phyloP scores from a whole-genome alignment of 2,888 invertebrate genomes.

The Folsomia manolachei region DNA sequence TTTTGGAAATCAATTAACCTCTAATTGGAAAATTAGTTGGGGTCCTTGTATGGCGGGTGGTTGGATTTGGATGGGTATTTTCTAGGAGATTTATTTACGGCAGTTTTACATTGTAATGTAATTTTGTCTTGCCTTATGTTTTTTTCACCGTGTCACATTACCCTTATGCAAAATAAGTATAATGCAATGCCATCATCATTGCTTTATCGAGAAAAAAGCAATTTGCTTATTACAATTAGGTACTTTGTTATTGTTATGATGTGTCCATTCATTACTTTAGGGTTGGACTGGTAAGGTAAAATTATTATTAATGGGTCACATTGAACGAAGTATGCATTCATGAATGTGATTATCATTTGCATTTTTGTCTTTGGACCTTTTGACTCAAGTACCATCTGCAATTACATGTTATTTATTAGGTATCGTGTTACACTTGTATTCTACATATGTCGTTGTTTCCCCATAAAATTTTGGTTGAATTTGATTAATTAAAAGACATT shows the following conservation, averaged over 20 bases:
- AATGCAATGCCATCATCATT: neutral
- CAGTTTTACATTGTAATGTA: no score
- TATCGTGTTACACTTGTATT: neutral
- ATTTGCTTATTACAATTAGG: neutral
- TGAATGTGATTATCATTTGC: neutral
- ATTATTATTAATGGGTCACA: neutral
- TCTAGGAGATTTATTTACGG: constrained; percentile 26
- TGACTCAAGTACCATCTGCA: neutral
- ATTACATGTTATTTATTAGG: neutral
- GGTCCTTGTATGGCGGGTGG: constrained; percentile 34
- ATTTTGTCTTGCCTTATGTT: no score
- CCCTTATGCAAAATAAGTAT: no score
- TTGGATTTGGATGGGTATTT: constrained; percentile 21
- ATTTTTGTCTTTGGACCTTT: no score
- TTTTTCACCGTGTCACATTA: no score
- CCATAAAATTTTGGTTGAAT: neutral
- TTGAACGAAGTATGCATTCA: no score
- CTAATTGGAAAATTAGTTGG: constrained; percentile 42
- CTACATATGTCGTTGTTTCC: neutral
- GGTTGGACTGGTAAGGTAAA: neutral
- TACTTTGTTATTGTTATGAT: neutral
- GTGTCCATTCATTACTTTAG: neutral
- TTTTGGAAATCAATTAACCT: constrained; percentile 39
- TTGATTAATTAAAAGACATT: constrained; percentile 1
- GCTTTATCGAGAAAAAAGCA: neutral